These are phyloP conservation scores for Ephestia elutella DNA, from an alignment of 1,140 invertebrate genomes.

Conservation along the genomic window DNA sequence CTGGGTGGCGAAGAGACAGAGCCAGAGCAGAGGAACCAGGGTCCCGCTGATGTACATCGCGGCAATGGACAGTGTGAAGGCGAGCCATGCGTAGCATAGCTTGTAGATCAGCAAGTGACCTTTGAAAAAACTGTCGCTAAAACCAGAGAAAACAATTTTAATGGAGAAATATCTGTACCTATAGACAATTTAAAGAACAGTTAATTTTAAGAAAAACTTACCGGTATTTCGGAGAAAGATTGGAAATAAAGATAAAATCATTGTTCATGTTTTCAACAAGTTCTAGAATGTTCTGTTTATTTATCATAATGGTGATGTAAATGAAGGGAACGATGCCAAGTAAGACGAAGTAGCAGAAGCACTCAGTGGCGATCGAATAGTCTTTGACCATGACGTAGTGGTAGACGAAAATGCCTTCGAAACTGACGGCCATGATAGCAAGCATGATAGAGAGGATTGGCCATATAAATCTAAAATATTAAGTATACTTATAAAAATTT, in stretches of 20 bases:
- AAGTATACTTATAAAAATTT: no score
- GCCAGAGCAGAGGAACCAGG: constrained; percentile 24
- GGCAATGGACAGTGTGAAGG: constrained; percentile 16
- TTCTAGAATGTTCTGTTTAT: constrained; percentile 23
- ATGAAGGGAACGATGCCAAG: constrained; percentile 28
- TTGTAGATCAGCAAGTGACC: constrained; percentile 42
- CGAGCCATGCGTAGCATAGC: constrained; percentile 32
- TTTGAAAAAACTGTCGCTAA: constrained; percentile 33
- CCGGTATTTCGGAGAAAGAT: constrained; percentile 29
- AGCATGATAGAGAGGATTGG: constrained; percentile 22
- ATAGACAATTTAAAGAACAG: no score
- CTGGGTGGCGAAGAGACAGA: constrained; percentile 33
- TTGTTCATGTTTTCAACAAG: constrained; percentile 33
- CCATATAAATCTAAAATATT: constrained; percentile 30
- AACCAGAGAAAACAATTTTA: constrained; percentile 10
- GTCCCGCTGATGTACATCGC: constrained; percentile 21
- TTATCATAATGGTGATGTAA: constrained; percentile 22
- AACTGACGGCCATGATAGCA: constrained; percentile 14
- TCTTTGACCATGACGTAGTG: constrained; percentile 28
- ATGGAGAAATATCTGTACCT: no score
- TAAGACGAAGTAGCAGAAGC: constrained; percentile 38
- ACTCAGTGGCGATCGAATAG: constrained; percentile 41
- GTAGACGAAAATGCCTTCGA: constrained; percentile 35
- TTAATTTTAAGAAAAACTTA: constrained; percentile 11
- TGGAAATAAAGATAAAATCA: constrained; percentile 37